phyloP scores from a whole-genome alignment of 2,113 vertebrate species.

The Crypturellus undulatus region DNA sequence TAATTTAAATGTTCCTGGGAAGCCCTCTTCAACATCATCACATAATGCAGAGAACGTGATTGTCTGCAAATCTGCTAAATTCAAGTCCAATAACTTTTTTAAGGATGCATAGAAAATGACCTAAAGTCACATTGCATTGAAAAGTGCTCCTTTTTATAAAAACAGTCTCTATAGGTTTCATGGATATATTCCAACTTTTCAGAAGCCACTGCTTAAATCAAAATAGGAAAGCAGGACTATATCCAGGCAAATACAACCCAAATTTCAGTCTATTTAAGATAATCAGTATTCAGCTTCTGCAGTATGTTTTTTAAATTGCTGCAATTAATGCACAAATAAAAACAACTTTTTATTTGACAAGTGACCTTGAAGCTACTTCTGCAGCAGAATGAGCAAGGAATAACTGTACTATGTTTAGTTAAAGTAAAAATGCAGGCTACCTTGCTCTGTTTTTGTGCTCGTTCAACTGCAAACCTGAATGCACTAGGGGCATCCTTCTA shows the following conservation, averaged over 20 bases:
- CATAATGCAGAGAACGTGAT: not conserved
- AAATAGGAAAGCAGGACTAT: not conserved
- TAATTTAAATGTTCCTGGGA: not conserved
- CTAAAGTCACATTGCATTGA: not conserved
- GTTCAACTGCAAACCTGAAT: not conserved
- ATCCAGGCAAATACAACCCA: not conserved
- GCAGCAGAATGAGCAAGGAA: not conserved
- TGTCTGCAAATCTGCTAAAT: not conserved
- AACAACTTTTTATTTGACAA: not conserved
- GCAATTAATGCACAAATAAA: not conserved
- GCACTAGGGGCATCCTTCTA: not conserved
- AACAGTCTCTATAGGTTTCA: not conserved
- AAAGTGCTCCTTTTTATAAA: not conserved
- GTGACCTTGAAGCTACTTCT: not conserved
- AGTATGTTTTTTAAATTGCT: not conserved
- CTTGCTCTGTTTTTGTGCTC: not conserved
- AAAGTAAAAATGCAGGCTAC: not conserved
- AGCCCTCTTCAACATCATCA: not conserved
- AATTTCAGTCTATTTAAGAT: not conserved
- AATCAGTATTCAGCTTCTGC: not conserved
- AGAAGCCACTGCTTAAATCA: not conserved
- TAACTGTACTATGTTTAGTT: not conserved
- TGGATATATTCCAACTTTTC: not conserved
- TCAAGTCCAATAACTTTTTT: not conserved
- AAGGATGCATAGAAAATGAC: not conserved